Evolutionary conservation across 2,113 vertebrate genomes (phyloP), one percentile per base, ranked within the genome.

Genomic region (Bos indicus): DNA sequence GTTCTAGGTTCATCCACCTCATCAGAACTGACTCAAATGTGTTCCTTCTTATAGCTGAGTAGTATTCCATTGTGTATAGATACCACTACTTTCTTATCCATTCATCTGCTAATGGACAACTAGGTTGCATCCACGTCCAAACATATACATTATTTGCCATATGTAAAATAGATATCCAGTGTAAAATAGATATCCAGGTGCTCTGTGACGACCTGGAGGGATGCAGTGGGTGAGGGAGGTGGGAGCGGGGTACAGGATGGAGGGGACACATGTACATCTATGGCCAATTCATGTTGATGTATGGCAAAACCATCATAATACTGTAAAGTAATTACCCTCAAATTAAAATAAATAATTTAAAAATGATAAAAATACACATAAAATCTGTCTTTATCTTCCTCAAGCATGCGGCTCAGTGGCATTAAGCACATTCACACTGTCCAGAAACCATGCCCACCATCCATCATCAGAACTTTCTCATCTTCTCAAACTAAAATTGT

Each of bases 341-440:
- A 12, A 80, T 46, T 15, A 78, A 78, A 78, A 78, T 28, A 78
- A 48, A 48, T 80, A 30, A 48, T 3, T 13, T 40, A 23, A 71
- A 71, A 71, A 71, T 12, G 13, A n/a, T 67, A 16, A 77, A 30
- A 54, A 17, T 2, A 6, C 19, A 9, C 30, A 1, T 62, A 16
- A n/a, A 59, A 28, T 5, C 1, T n/a, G 21, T 12, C 25, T 30
- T 23, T 1, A 6, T 46, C 26, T 9, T 15, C 11, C 85, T 59
- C 17, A 54, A n/a, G 64, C 2, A 0, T 2, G 6, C 8, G 21
- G 56, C 3, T 8, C 0, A 5, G 26, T 4, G 7, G 4, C 2
- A 5, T 6, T 2, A 23, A 17, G 5, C 1, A 12, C 1, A 2
- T 8, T 60, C 16, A 2, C 11, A 1, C 4, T 2, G 52, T 3